These are phyloP conservation scores for Oryzias woworae DNA, from an alignment of 2,113 vertebrate species.

Conservation along the genomic window DNA sequence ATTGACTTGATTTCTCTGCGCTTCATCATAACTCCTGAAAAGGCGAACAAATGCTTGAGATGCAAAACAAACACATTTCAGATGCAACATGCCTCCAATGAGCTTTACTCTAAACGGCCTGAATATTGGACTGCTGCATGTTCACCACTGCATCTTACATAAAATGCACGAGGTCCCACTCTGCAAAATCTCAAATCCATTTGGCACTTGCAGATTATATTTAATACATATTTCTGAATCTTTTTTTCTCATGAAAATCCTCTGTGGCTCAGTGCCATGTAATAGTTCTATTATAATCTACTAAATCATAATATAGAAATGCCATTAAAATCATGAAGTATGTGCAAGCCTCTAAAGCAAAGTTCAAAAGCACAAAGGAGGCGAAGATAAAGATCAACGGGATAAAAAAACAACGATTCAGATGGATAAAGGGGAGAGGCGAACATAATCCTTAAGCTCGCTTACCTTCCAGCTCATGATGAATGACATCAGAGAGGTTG, in stretches of 20 bases:
- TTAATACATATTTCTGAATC: conserved; percentile 20
- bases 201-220: conserved; percentile 7
- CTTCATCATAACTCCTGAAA: conserved; percentile 58
- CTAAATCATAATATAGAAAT: conserved; percentile 29
- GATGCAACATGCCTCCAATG: conserved; percentile 32
- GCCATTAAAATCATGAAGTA: conserved; percentile 21
- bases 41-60: conserved; percentile 51
- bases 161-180: conserved; percentile 15
- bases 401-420: conserved; percentile 36
- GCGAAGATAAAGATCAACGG: conserved; percentile 20
- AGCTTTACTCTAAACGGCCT: conserved; percentile 38
- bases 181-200: conserved; percentile 6
- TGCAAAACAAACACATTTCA: conserved; percentile 58
- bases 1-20: conserved; percentile 26
- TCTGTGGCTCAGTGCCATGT: conserved; percentile 1
- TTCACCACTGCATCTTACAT: conserved; percentile 19
- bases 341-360: conserved; percentile 32
- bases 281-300: conserved; percentile 27
- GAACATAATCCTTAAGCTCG: conserved; percentile 25
- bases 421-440: conserved; percentile 22
- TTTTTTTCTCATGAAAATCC: conserved; percentile 23
- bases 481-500: conserved; percentile 91
- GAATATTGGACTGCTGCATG: conserved; percentile 13
- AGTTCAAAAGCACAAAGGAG: conserved; percentile 29
- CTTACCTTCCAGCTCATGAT: conserved; percentile 95